Base-by-base conservation (phyloP, 2,113 vertebrate genomes). In the Cebidichthys violaceus region DNA sequence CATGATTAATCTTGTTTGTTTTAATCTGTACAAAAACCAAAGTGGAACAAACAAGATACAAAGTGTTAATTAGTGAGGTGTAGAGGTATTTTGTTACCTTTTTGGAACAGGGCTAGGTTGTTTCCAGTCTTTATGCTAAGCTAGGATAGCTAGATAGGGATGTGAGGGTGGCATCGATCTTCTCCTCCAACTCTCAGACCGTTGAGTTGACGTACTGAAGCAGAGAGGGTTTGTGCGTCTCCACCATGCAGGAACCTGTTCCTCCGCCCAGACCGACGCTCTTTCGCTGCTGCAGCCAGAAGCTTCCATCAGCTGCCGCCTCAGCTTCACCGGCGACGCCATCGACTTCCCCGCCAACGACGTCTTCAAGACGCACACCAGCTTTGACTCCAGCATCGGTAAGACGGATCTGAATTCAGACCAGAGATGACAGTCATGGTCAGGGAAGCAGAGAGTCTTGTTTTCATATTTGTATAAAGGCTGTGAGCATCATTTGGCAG, bases 371-470 rank as follows among this genome's bases (percentile, higher is more conserved):
- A 94, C 91, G 2, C 94, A 96, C 31, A 94, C 96, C 0, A 88
- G 91, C 14, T 99, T 99, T 82, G 97, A 99, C 68, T 8, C 92
- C 15, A 77, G 85, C 77, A 91, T 93, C 45, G 98, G 98, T 99
- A 86, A 83, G 84, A 20, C 45, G 64, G 0, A 10, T 24, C 24
- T 55, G 22, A 52, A 62, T 18, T 70, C 55, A 35, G 18, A 57
- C 11, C 61, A 43, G 4, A 35, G 4, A 24, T 37, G 37, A 11
- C 3, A 1, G 9, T 52, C 18, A 31, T 35, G 27, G 27, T 29
- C 17, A 29, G 17, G 61, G 52, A 57, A 39, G 17, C 45, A 45
- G 33, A 1, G 14, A 50, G 5, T 52, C 47, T 55, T n/a, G n/a
- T 20, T 43, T 18, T 59, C 9, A 52, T 60, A 17, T 4, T 11